Evolutionary conservation across 2,113 vertebrate species (phyloP).

Genomic region (Trachemys scripta): DNA sequence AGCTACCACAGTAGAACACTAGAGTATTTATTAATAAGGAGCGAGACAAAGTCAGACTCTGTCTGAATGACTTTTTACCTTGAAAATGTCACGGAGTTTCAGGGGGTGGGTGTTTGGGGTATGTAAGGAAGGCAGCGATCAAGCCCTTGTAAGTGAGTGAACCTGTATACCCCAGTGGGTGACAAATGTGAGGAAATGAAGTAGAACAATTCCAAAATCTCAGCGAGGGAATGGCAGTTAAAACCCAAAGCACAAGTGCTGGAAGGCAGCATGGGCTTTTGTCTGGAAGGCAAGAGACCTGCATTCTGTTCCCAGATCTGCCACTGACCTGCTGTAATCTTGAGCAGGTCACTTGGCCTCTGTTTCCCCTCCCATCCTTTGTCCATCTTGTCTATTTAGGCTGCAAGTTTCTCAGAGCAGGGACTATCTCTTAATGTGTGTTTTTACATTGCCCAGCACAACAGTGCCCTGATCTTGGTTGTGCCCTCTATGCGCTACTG

Average conservation of each 20-base stretch:
- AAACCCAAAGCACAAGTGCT: not conserved
- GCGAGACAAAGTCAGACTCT: too few relatives aligned
- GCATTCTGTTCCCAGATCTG: too few relatives aligned
- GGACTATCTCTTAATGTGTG: too few relatives aligned
- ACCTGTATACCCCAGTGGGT: rapidly evolving
- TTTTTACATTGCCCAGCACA: too few relatives aligned
- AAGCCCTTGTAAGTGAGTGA: not conserved
- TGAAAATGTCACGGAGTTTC: not conserved
- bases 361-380: too few relatives aligned
- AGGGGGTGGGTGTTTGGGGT: not conserved
- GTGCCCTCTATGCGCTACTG: too few relatives aligned
- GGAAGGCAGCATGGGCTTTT: not conserved
- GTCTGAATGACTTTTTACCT: not conserved
- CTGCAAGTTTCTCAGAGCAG: too few relatives aligned
- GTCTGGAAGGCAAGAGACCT: too few relatives aligned
- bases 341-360: too few relatives aligned
- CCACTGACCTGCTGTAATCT: too few relatives aligned
- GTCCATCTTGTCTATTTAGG: too few relatives aligned
- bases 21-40: not conserved
- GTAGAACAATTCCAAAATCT: not conserved
- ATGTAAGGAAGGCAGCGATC: not conserved
- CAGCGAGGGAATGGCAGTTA: not conserved
- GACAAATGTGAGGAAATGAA: not conserved
- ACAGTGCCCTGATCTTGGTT: too few relatives aligned
- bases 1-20: conserved; percentile 11